phyloP scores from a whole-genome alignment of 2,888 invertebrate genomes.

The Pogonocherus hispidulus region DNA sequence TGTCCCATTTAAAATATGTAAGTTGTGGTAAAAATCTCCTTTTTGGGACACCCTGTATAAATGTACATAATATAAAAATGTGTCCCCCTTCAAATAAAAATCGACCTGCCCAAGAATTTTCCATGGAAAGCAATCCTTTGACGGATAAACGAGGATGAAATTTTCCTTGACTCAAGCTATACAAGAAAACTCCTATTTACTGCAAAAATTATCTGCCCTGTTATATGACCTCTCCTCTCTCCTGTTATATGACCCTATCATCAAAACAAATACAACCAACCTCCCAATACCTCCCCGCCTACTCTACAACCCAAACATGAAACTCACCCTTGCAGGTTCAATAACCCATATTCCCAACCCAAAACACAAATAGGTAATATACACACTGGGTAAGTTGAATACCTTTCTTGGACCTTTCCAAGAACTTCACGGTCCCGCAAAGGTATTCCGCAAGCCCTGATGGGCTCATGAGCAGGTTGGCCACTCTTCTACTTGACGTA shows the following conservation, averaged over 20 bases:
- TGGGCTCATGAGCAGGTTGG: slow-evolving; percentile 19
- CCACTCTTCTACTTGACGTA: slow-evolving; percentile 1
- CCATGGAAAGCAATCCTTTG: too few species aligned
- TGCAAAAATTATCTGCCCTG: background rate
- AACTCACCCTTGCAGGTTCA: background rate
- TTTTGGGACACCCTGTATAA: too few species aligned
- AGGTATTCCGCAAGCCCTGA: slow-evolving; percentile 37
- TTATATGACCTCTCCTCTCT: background rate
- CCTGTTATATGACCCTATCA: background rate
- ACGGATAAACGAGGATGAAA: too few species aligned
- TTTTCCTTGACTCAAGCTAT: too few species aligned
- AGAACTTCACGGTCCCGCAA: slow-evolving; percentile 29
- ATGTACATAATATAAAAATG: too few species aligned
- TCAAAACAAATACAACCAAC: background rate
- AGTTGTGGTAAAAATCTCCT: too few species aligned
- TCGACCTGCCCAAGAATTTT: too few species aligned
- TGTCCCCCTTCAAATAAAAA: too few species aligned
- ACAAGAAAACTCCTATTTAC: too few species aligned
- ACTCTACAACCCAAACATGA: background rate
- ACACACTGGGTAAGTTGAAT: too few species aligned
- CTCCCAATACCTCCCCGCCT: background rate
- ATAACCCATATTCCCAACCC: slow-evolving; percentile 17
- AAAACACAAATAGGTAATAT: slow-evolving; percentile 32
- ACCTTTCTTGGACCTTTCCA: slow-evolving; percentile 39
- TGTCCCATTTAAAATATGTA: too few species aligned